Evolutionary conservation across 2,113 vertebrate species (phyloP).

Genomic region (Gadus chalcogrammus): DNA sequence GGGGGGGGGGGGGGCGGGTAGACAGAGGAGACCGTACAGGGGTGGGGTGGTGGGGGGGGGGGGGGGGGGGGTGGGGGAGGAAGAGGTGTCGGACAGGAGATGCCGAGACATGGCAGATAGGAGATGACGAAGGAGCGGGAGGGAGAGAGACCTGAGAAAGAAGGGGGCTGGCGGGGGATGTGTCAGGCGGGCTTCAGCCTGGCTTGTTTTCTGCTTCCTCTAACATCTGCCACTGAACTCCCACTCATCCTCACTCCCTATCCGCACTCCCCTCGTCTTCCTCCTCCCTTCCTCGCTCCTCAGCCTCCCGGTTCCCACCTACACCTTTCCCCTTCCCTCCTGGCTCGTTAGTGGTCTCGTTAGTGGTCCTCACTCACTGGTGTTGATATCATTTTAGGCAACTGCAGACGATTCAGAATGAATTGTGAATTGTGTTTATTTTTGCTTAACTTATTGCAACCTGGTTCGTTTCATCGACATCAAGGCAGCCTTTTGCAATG

Average conservation of each 20-base stretch:
- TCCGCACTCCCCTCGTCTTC: constrained; percentile 22
- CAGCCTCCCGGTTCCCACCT: constrained; percentile 38
- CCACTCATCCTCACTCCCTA: constrained; percentile 35
- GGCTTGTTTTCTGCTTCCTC: constrained; percentile 38
- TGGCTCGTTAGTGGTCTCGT: constrained; percentile 44
- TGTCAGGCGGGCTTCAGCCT: constrained; percentile 49
- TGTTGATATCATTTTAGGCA: constrained; percentile 37
- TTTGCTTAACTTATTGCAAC: too few relatives aligned
- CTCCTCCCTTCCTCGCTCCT: constrained; percentile 18
- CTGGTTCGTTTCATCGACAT: too few relatives aligned
- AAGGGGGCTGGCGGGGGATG: constrained; percentile 34
- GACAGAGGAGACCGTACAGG: constrained; percentile 27
- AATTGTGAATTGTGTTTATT: too few relatives aligned
- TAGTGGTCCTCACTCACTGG: constrained; percentile 36
- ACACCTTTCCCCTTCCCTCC: constrained; percentile 44
- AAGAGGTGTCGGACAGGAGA: constrained; percentile 12
- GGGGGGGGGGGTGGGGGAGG: constrained; percentile 22
- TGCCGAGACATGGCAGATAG: too few relatives aligned
- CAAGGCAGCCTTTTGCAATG: too few relatives aligned
- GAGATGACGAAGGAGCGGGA: background rate
- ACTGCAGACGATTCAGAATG: constrained; percentile 15
- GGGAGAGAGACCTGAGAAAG: constrained; percentile 4
- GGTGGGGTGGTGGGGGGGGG: constrained; percentile 6
- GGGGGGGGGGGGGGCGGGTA: constrained; percentile 2
- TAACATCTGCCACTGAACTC: constrained; percentile 59